These are phyloP conservation scores for Fissipunctia ypsillon DNA, from an alignment of 2,888 invertebrate species.

Conservation along the genomic window DNA sequence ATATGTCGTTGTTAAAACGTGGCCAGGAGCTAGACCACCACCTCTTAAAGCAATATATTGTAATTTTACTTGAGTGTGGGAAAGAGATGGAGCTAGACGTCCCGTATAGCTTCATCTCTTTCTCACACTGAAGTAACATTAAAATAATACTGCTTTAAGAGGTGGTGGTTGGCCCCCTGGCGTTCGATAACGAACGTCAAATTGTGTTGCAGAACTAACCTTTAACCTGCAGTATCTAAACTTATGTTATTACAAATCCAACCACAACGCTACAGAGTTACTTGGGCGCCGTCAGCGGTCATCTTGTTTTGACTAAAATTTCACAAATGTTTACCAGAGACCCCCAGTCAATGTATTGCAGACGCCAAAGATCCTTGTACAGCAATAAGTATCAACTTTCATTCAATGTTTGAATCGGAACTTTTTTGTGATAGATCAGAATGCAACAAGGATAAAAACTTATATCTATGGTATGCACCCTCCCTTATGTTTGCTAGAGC, in stretches of 20 bases:
- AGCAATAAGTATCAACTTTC: not conserved
- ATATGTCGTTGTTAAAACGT: not conserved
- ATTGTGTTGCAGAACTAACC: not conserved
- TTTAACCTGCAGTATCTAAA: slow-evolving; percentile 8
- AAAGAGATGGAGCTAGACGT: no score
- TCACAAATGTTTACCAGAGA: not conserved
- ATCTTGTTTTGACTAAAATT: not conserved
- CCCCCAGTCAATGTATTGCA: not conserved
- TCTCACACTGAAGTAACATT: no score
- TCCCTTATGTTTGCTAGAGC: slow-evolving; percentile 15
- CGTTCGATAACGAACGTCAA: not conserved
- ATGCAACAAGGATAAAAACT: no score
- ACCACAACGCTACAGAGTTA: not conserved
- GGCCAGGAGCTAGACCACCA: no score
- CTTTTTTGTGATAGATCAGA: not conserved
- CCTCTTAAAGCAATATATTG: no score
- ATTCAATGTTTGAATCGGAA: slow-evolving; percentile 1
- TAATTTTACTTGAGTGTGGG: no score
- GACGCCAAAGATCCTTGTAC: not conserved
- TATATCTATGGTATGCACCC: no score
- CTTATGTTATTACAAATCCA: not conserved
- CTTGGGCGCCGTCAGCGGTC: not conserved
- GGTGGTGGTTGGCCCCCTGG: no score
- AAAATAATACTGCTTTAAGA: no score
- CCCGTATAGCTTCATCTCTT: no score